Conservation (phyloP, 92 coral and sea anemone genomes). For the Epizoanthus illoricatus region DNA sequence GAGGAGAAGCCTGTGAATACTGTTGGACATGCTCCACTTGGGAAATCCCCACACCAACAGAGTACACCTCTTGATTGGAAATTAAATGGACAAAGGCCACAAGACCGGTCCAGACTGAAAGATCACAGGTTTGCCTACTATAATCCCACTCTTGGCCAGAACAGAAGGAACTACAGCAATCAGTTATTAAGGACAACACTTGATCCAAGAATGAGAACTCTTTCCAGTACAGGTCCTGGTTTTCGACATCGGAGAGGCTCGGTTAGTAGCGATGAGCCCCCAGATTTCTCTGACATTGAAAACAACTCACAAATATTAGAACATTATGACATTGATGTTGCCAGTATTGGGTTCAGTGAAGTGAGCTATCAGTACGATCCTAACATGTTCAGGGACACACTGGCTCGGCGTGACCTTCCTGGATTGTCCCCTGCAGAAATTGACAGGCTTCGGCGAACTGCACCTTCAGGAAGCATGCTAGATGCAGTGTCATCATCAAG, state of each 20-base stretch:
- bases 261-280: slow-evolving; percentile 82
- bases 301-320: slow-evolving; percentile 89
- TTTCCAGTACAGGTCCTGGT: slow-evolving; percentile 45
- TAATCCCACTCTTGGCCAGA: slow-evolving; percentile 22
- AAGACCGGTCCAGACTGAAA: slow-evolving; percentile 7
- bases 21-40: neutral
- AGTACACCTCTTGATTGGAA: slow-evolving; percentile 7
- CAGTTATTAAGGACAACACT: slow-evolving; percentile 64
- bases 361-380: slow-evolving; percentile 89
- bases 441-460: slow-evolving; percentile 79
- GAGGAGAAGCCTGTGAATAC: slow-evolving; percentile 11
- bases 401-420: slow-evolving; percentile 72
- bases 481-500: slow-evolving; percentile 87
- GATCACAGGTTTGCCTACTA: slow-evolving; percentile 37
- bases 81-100: neutral
- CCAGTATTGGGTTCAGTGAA: slow-evolving; percentile 94
- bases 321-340: slow-evolving; percentile 91
- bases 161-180: slow-evolving; percentile 20
- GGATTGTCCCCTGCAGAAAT: slow-evolving; percentile 82
- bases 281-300: slow-evolving; percentile 83
- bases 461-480: slow-evolving; percentile 93
- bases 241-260: slow-evolving; percentile 75
- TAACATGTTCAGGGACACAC: slow-evolving; percentile 71
- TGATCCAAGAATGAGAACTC: slow-evolving; percentile 70
- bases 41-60: slow-evolving; percentile 29